Base-by-base conservation (phyloP, 2,888 invertebrate genomes). In the Diaprepes abbreviatus region DNA sequence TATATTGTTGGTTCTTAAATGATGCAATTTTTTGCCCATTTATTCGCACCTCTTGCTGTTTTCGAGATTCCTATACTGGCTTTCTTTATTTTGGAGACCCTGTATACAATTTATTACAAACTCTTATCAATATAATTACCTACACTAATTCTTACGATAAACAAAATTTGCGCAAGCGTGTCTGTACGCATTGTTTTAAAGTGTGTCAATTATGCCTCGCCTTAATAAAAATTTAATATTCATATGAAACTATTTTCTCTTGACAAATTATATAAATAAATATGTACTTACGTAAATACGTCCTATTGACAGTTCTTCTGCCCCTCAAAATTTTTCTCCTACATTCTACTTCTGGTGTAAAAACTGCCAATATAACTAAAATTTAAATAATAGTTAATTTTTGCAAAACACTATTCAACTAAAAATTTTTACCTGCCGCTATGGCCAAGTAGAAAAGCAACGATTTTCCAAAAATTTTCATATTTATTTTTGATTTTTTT, bases 271-370 rank as follows among this genome's bases (percentile, higher is more conserved):
- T 45, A 12, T 12, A 24, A 24, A 24, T 5, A 45, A 24, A 28
- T 50, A 2, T 0, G 40, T 71, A 89, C 93, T 92, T 87, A 94
- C 94, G 88, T 78, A 91, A 91, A 82, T 94, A 93, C 67, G 88
- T 89, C 72, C 93, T 88, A 2, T 91, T 94, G 79, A 94, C 88
- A 9, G 93, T 91, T 85, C 91, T 91, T 72, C 94, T 87, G 60
- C 94, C 94, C 77, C 91, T 87, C 43, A 94, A 86, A 79, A 94
- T 92, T 81, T 91, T 93, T 77, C 94, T 87, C 78, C 93, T 88
- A 9, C 90, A 93, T 82, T 94, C 93, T 16, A 88, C 88, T 84
- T 92, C 92, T 77, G 90, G 89, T 74, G 90, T 86, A 45, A 91
- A 86, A 17, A 82, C 65, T 19, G 90, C 87, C 73, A 92, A 88